These are phyloP conservation scores for Aix galericulata DNA, from an alignment of 2,113 vertebrate genomes.

Conservation along the genomic window DNA sequence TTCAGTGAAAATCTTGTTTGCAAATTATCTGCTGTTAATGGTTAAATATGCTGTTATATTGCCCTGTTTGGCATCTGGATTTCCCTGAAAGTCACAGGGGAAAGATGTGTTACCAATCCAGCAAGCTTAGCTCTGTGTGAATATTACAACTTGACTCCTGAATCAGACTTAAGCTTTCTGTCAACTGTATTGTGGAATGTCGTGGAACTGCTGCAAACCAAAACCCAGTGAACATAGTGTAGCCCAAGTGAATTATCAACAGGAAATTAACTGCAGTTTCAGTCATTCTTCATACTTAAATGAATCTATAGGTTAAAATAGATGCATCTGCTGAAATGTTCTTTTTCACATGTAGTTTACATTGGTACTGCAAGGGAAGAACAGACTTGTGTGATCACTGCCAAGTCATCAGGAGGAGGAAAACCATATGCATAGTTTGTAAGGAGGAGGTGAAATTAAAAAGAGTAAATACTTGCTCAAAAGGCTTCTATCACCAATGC, in stretches of 20 bases:
- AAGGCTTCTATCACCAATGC: not conserved
- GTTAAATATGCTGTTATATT: not conserved
- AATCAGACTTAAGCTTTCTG: not conserved
- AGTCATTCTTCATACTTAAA: not conserved
- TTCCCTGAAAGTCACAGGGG: not conserved
- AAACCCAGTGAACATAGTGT: not conserved
- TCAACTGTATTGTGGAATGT: not conserved
- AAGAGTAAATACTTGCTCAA: not conserved
- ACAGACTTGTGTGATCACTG: not conserved
- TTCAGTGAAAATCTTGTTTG: not conserved
- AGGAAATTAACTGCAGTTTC: not conserved
- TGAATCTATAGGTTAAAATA: not conserved
- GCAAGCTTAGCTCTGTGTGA: not conserved
- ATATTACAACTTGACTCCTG: not conserved
- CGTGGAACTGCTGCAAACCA: not conserved
- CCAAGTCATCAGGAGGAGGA: not conserved
- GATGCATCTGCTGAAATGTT: not conserved
- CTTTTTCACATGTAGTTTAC: not conserved
- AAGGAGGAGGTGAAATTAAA: not conserved
- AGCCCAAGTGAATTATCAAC: not conserved
- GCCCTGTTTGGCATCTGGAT: not conserved
- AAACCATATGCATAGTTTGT: not conserved
- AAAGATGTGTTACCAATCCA: not conserved
- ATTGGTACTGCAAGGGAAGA: not conserved
- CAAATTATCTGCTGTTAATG: not conserved